These are phyloP conservation scores for Amiota minor DNA, from an alignment of 2,888 invertebrate species.

Conservation along the genomic window DNA sequence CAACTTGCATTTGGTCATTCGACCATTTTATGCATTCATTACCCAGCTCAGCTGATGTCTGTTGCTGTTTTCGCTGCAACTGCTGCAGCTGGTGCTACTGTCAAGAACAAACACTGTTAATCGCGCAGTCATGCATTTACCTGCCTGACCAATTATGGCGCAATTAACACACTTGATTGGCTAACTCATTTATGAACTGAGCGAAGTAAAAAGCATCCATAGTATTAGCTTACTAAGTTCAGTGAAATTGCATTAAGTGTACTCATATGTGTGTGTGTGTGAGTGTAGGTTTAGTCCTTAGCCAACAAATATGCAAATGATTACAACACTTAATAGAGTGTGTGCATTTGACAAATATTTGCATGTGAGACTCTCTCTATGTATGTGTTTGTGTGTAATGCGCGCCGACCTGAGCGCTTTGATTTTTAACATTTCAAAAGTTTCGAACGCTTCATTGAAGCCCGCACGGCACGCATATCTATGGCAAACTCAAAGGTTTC, in stretches of 20 bases:
- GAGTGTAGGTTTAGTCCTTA: no score
- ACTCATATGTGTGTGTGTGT: no score
- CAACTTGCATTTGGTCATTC: conserved; percentile 11
- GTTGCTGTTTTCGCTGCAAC: no score
- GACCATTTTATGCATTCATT: not conserved
- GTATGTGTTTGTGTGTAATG: not conserved
- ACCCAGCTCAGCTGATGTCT: no score
- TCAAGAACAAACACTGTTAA: conserved; percentile 54
- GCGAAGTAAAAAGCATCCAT: not conserved
- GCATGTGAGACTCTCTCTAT: no score
- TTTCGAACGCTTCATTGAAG: conserved; percentile 11
- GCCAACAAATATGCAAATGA: no score
- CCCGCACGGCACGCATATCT: not conserved
- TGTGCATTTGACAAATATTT: no score
- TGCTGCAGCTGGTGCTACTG: conserved; percentile 20
- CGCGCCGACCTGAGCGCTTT: conserved; percentile 42
- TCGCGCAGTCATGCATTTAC: conserved; percentile 55
- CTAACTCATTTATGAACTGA: conserved; percentile 41
- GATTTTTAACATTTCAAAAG: conserved; percentile 56
- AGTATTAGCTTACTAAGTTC: no score
- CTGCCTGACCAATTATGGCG: conserved; percentile 65
- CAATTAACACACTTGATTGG: conserved; percentile 65
- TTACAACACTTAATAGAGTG: no score
- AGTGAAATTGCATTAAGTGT: no score
- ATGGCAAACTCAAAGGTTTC: no score